A percentile compares a stretch with the other conserved stretches of the same genome.
Conservation (phyloP, 2,797 vertebrate species). For the Muscicapa comitata region DNA sequence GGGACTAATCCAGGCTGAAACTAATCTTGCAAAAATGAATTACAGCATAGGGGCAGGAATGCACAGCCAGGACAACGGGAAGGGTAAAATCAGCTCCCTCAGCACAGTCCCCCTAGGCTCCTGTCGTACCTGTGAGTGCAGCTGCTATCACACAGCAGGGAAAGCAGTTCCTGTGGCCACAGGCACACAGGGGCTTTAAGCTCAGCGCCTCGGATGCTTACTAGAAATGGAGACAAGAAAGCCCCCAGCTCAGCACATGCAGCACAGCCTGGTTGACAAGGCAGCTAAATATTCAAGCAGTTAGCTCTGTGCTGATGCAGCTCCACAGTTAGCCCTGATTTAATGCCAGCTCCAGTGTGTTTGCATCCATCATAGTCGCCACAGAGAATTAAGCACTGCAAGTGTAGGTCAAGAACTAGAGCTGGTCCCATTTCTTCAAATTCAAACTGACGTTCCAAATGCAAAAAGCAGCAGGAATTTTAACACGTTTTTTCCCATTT, state of each 20-base stretch:
- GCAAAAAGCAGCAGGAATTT: not conserved
- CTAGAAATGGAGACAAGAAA: not conserved
- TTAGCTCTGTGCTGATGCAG: slow-evolving; percentile 27
- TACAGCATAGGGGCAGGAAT: not conserved
- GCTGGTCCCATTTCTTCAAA: not conserved
- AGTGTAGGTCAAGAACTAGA: slow-evolving; percentile 24
- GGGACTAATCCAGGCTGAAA: slow-evolving; percentile 28
- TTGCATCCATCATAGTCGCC: not conserved
- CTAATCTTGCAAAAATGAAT: slow-evolving; percentile 5
- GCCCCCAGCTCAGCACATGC: not conserved
- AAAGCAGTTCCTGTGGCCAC: not conserved
- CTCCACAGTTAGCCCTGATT: not conserved
- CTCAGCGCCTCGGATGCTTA: fast-evolving
- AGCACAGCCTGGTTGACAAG: not conserved
- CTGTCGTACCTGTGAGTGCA: not conserved
- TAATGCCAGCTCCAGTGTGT: not conserved
- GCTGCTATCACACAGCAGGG: not conserved
- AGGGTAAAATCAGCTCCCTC: not conserved
- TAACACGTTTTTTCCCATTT: not conserved
- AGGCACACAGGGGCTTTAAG: not conserved
- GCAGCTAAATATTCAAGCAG: slow-evolving; percentile 14
- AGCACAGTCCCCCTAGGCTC: not conserved
- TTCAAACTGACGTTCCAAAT: not conserved
- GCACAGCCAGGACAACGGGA: not conserved
- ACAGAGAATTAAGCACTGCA: slow-evolving; percentile 31